Conservation (phyloP, 2,888 invertebrate species). For the Amiota minor region DNA sequence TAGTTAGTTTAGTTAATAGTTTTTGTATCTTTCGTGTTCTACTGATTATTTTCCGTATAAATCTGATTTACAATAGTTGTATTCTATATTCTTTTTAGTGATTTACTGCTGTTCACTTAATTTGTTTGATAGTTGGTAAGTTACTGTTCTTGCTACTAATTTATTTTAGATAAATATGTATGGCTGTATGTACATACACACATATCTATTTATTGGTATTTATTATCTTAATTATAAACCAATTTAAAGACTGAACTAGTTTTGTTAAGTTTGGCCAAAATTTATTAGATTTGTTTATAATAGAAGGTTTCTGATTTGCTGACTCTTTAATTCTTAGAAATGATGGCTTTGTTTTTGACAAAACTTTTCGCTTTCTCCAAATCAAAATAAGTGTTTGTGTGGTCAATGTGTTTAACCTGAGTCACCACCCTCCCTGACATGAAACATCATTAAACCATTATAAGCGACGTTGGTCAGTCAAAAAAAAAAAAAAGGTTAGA, state of each 20-base stretch:
- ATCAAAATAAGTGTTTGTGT: slow-evolving; percentile 40
- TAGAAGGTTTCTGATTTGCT: slow-evolving; percentile 10
- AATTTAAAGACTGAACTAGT: slow-evolving; percentile 20
- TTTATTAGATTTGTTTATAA: slow-evolving; percentile 6
- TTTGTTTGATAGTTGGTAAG: slow-evolving; percentile 60
- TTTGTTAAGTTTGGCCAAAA: slow-evolving; percentile 1
- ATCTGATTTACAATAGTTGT: slow-evolving; percentile 48
- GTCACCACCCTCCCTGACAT: slow-evolving; percentile 44
- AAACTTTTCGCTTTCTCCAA: not conserved
- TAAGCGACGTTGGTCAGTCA: not conserved
- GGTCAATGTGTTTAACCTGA: slow-evolving; percentile 61
- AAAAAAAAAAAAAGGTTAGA: not conserved
- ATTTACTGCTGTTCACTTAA: slow-evolving; percentile 65
- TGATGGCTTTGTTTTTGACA: too few species aligned
- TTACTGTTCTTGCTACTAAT: slow-evolving; percentile 44
- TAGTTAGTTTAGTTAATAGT: slow-evolving; percentile 54
- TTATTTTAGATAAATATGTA: slow-evolving; percentile 32
- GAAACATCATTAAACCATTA: not conserved
- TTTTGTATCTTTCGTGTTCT: slow-evolving; percentile 44
- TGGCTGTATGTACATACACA: too few species aligned
- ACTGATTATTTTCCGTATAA: slow-evolving; percentile 65
- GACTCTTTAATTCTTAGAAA: slow-evolving; percentile 10
- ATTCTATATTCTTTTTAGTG: slow-evolving; percentile 49
- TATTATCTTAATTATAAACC: slow-evolving; percentile 13
- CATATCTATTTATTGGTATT: not conserved